Evolutionary conservation across 2,888 invertebrate genomes (phyloP).

Genomic region (Ariolimax columbianus): DNA sequence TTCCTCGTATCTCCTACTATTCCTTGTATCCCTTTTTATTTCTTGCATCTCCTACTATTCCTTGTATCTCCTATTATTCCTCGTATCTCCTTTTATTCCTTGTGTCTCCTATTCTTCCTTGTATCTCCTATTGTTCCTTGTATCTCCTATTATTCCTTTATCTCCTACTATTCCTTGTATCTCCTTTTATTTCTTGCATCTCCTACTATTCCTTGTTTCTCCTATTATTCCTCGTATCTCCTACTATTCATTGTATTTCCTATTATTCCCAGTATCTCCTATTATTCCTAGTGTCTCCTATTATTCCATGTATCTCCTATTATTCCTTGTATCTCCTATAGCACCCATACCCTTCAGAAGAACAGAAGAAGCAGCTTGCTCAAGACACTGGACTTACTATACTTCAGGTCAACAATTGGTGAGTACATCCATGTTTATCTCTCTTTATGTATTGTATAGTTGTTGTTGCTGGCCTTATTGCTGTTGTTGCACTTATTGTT

Average conservation of each 20-base stretch:
- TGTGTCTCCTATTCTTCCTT: not conserved
- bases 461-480: too few species aligned
- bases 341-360: conserved; percentile 99
- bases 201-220: not conserved
- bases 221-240: conserved; percentile 70
- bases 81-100: not conserved
- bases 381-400: conserved; percentile 99
- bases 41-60: conserved; percentile 23
- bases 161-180: not conserved
- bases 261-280: not conserved
- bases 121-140: not conserved
- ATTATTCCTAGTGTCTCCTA: not conserved
- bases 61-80: not conserved
- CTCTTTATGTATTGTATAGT: not conserved
- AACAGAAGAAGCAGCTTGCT: conserved; percentile 99
- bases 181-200: not conserved
- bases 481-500: too few species aligned
- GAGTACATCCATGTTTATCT: conserved; percentile 82
- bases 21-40: conserved; percentile 24
- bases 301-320: too few species aligned
- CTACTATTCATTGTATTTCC: not conserved
- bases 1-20: conserved; percentile 26
- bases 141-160: not conserved
- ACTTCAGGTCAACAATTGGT: conserved; percentile 99
- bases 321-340: conserved; percentile 79